Evolutionary conservation across 1,140 invertebrate species (phyloP).

Genomic region (Panagrolaimus sp.): DNA sequence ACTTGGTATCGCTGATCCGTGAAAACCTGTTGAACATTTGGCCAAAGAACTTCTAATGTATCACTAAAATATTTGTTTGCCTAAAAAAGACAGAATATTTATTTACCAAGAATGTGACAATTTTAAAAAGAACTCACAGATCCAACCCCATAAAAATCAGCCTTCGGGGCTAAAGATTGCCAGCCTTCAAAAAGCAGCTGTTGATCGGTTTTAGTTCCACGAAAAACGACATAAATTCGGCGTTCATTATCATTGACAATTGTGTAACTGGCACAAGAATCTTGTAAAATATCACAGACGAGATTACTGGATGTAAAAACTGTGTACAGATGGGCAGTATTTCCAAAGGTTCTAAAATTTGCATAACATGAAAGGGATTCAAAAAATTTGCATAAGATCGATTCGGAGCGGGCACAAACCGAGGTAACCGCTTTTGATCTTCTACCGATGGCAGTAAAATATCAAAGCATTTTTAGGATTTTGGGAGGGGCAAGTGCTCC

Average conservation of each 20-base stretch:
- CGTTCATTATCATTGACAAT: not conserved
- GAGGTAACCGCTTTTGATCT: too few species aligned
- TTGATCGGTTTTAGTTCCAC: slow-evolving; percentile 9
- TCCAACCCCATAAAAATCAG: slow-evolving; percentile 4
- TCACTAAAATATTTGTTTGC: slow-evolving; percentile 12
- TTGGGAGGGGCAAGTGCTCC: too few species aligned
- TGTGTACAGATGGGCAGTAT: not conserved
- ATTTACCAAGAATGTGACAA: not conserved
- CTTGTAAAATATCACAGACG: not conserved
- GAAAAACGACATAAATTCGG: slow-evolving; percentile 1
- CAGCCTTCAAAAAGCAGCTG: slow-evolving; percentile 7
- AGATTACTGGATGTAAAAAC: not conserved
- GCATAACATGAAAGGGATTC: not conserved
- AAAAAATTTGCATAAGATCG: not conserved
- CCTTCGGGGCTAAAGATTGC: not conserved
- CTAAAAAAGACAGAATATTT: not conserved
- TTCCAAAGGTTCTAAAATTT: not conserved
- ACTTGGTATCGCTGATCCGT: not conserved
- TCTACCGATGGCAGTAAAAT: too few species aligned
- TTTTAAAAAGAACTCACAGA: not conserved
- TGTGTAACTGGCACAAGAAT: not conserved
- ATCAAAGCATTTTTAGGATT: too few species aligned
- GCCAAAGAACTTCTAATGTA: slow-evolving; percentile 5
- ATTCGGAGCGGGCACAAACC: too few species aligned
- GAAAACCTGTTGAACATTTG: not conserved